Evolutionary conservation across 2,888 invertebrate species (phyloP), one percentile per base, ranked within the genome.

Genomic region (Xylophagus ater): DNA sequence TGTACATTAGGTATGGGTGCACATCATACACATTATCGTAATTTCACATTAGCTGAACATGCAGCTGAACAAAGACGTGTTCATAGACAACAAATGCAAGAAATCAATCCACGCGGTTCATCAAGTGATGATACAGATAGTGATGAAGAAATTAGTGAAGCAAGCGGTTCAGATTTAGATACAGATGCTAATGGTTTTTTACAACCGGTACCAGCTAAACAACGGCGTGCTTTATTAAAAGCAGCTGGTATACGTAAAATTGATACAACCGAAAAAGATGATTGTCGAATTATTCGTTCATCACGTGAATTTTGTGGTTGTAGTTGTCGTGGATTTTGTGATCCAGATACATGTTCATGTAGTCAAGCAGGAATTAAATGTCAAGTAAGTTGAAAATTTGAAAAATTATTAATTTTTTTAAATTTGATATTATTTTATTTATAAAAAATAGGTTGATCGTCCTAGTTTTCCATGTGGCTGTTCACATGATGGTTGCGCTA

Each of bases 401-500:
- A 20, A 19, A n/a, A 31, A 26, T 6, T 17, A 34, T 14, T 12
- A 7, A 10, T 23, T 28, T 18, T 2, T 25, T 5, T 15, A 21
- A 12, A 5, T 32, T 32, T 25, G 14, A n/a, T 20, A 12, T 7
- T 28, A 14, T 29, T 36, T 32, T 18, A 17, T 17, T 3, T 6
- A 18, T 45, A 31, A 40, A 39, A 51, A 48, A 1, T 53, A 76
- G 72, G 94, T 97, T 38, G 96, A 97, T 65, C 76, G 96, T 44
- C 72, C 88, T 44, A 90, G 88, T 57, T 97, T 96, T 59, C 97
- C 97, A 0, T 97, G 97, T 62, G 93, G 94, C 9, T 97, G 96
- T 65, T 83, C 87, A 3, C 79, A 88, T 51, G 93, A 93, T 54
- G 89, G 90, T 33, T 97, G 97, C 65, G 82, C 80, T 44, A 97